Evolutionary conservation across 2,888 invertebrate species (phyloP).

Genomic region (Alloscopus bannaensis): DNA sequence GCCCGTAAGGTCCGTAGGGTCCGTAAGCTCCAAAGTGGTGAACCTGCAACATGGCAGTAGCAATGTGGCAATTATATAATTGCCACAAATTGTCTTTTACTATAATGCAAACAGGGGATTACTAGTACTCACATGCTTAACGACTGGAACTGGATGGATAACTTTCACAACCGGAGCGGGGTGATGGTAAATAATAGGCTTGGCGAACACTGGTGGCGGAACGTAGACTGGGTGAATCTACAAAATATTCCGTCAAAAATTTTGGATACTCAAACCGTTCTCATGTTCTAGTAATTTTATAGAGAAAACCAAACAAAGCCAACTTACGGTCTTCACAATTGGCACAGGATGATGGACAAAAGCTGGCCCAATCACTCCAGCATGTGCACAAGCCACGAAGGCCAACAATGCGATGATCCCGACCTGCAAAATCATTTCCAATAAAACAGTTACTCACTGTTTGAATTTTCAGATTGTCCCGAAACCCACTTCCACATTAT

Average conservation of each 20-base stretch:
- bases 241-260: no score
- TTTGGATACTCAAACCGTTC: not conserved
- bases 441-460: constrained; percentile 4
- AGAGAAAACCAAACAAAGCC: not conserved
- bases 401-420: constrained; percentile 54
- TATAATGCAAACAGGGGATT: not conserved
- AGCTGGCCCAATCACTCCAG: constrained; percentile 39
- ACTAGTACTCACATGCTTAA: constrained; percentile 20
- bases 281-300: not conserved
- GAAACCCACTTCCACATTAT: no score
- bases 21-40: constrained; percentile 33
- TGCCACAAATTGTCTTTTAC: not conserved
- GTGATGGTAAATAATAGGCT: constrained; percentile 22
- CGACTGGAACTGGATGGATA: constrained; percentile 36
- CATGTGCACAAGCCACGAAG: constrained; percentile 49
- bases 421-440: constrained; percentile 33
- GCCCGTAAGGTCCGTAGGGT: constrained; percentile 9
- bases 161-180: constrained; percentile 45
- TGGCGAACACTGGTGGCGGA: constrained; percentile 34
- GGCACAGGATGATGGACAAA: constrained; percentile 41
- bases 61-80: not conserved
- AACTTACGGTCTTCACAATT: constrained; percentile 45
- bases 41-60: not conserved
- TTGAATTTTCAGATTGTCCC: not conserved
- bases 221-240: constrained; percentile 43